Evolutionary conservation across 2,888 invertebrate genomes (phyloP), one percentile per base, ranked within the genome.

Genomic region (Beris chalybata): DNA sequence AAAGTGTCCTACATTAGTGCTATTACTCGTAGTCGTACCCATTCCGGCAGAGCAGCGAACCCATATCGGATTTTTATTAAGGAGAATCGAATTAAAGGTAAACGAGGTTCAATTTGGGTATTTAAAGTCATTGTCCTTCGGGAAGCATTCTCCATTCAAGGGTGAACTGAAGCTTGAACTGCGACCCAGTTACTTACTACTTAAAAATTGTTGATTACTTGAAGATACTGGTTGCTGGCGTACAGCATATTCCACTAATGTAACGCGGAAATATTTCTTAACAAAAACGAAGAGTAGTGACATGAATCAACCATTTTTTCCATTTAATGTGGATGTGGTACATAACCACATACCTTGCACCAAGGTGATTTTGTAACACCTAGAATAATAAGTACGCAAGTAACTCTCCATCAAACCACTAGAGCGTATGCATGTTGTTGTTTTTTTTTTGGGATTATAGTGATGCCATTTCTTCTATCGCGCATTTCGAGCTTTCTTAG

Each of bases 331-430:
- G 59, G 32, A 13, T 32, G 13, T 6, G 38, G 11, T 38, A 15
- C 31, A 52, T 52, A 44, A 43, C 9, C 31, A 22, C 9, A 61
- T 61, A 32, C 30, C 50, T 43, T 43, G 50, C 22, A 52, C 38
- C 52, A 15, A 38, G 61, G 15, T 52, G 61, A 32, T 52, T 61
- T 61, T 61, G 52, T 52, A 61, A 61, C 61, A 61, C 61, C 61
- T 61, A 61, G 61, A 61, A 61, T 61, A 61, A 61, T 61, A 61
- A 61, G n/a, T n/a, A n/a, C n/a, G n/a, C n/a, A n/a, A n/a, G 61
- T 15, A 50, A 43, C 38, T 50, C 52, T 13, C 12, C 50, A 61
- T 61, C 61, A 50, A 61, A 50, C 22, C 61, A 50, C 50, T 22
- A 50, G 61, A 61, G 50, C 61, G 32, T 61, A 38, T 50, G 50